Conservation (phyloP, 2,888 invertebrate genomes). For the Trissonchulus latispiculum region DNA sequence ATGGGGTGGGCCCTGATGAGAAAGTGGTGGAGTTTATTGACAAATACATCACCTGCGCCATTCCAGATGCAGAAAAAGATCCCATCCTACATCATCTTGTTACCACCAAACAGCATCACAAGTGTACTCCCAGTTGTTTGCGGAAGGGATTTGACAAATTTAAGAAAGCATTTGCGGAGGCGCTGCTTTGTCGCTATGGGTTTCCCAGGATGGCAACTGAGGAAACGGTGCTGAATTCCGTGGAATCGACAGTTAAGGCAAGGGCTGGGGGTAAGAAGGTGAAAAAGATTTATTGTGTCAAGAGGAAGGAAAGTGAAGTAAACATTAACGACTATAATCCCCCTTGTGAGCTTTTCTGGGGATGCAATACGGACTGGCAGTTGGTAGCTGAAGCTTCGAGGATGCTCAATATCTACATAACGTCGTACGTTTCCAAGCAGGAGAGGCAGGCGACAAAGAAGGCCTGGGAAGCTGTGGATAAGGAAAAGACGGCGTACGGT, state of each 20-base stretch:
- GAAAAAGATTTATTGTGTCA: neutral
- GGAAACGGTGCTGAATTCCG: neutral
- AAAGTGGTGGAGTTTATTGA: slow-evolving; percentile 9
- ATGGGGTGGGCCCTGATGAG: slow-evolving; percentile 5
- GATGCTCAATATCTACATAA: neutral
- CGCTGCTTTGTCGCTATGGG: neutral
- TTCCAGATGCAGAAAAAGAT: slow-evolving; percentile 3
- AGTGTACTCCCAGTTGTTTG: neutral
- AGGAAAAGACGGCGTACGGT: neutral
- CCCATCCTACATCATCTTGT: neutral
- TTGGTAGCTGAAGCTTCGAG: slow-evolving; percentile 1
- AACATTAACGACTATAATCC: slow-evolving; percentile 15
- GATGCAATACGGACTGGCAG: slow-evolving; percentile 14
- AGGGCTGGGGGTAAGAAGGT: neutral
- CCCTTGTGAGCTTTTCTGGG: neutral
- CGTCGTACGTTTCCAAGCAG: neutral
- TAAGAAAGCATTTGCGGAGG: too few relatives aligned
- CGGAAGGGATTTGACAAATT: too few relatives aligned
- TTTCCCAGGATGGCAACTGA: neutral
- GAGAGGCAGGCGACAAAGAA: neutral
- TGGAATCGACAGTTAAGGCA: too few relatives aligned
- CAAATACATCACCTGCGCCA: slow-evolving; percentile 5
- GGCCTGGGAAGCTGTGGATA: neutral
- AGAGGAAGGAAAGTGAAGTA: neutral
- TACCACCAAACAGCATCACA: neutral